Percentiles rank a stretch among this genome's conserved stretches.
phyloP scores from a whole-genome alignment of 2,797 vertebrate species.

The Enteromius fasciolatus region DNA sequence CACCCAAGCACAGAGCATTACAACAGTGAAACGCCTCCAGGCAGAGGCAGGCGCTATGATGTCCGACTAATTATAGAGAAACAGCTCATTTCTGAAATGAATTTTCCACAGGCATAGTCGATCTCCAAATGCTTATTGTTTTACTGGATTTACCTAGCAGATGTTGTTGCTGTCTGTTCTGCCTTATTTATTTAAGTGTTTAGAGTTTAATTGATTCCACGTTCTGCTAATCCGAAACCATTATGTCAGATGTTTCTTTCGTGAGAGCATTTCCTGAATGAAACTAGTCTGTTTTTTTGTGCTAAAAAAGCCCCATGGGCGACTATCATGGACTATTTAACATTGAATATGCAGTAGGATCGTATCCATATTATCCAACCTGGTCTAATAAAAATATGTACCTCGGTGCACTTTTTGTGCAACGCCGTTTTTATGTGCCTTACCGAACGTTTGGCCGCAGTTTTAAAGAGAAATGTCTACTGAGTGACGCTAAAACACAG shows the following conservation, averaged over 20 bases:
- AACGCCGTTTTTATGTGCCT: too few relatives aligned
- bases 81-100: conserved; percentile 21
- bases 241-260: background rate
- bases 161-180: conserved; percentile 17
- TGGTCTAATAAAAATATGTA: too few relatives aligned
- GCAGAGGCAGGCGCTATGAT: background rate
- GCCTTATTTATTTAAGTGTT: conserved; percentile 14
- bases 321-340: background rate
- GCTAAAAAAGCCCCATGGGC: background rate
- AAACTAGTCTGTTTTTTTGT: conserved; percentile 19
- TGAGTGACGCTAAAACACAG: too few relatives aligned
- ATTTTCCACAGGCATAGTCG: conserved; percentile 36
- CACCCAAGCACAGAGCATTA: conserved; percentile 50
- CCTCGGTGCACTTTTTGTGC: too few relatives aligned
- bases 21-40: conserved; percentile 45
- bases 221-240: conserved; percentile 4
- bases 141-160: conserved; percentile 16
- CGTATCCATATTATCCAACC: background rate
- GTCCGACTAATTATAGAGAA: conserved; percentile 33
- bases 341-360: background rate
- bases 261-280: conserved; percentile 20
- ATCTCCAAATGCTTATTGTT: conserved; percentile 25
- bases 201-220: conserved; percentile 26
- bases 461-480: too few relatives aligned
- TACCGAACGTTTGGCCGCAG: too few relatives aligned